A percentile compares a stretch with the other conserved stretches of the same genome.
phyloP scores from a whole-genome alignment of 92 coral and sea anemone genomes.

The Palythoa grandiflora region DNA sequence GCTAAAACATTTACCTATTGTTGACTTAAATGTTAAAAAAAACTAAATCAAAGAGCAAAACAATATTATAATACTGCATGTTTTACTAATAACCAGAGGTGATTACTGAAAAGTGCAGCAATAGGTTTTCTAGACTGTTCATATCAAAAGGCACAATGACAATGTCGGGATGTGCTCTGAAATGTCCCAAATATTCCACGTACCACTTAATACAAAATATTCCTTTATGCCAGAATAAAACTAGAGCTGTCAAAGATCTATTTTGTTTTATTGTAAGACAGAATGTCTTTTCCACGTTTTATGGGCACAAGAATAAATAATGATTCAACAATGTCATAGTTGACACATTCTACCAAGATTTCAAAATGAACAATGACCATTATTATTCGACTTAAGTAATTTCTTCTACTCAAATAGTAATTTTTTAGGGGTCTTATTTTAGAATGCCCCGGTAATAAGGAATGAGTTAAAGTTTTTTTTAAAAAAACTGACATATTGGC shows the following conservation, averaged over 20 bases:
- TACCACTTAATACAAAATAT: background rate
- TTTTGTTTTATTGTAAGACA: slow-evolving; percentile 10
- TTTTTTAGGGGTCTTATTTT: slow-evolving; percentile 1
- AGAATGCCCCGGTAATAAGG: background rate
- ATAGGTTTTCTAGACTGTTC: too few relatives aligned
- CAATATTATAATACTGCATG: background rate
- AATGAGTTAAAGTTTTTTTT: background rate
- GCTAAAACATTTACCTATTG: background rate
- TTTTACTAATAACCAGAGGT: background rate
- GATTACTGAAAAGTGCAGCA: background rate
- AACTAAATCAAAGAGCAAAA: background rate
- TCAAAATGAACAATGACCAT: background rate
- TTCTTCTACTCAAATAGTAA: too few relatives aligned
- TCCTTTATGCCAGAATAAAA: background rate
- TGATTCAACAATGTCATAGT: background rate
- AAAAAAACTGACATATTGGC: background rate
- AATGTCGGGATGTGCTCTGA: too few relatives aligned
- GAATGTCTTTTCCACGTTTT: background rate
- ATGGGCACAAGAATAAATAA: background rate
- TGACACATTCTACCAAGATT: background rate
- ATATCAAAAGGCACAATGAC: too few relatives aligned
- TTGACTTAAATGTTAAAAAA: background rate
- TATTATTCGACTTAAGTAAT: background rate
- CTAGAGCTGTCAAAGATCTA: slow-evolving; percentile 11
- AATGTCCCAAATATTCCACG: too few relatives aligned